A percentile compares a stretch with the other conserved stretches of the same genome.
These are phyloP conservation scores for Neosilurus hyrtlii DNA, from an alignment of 2,797 vertebrate genomes.

Conservation along the genomic window DNA sequence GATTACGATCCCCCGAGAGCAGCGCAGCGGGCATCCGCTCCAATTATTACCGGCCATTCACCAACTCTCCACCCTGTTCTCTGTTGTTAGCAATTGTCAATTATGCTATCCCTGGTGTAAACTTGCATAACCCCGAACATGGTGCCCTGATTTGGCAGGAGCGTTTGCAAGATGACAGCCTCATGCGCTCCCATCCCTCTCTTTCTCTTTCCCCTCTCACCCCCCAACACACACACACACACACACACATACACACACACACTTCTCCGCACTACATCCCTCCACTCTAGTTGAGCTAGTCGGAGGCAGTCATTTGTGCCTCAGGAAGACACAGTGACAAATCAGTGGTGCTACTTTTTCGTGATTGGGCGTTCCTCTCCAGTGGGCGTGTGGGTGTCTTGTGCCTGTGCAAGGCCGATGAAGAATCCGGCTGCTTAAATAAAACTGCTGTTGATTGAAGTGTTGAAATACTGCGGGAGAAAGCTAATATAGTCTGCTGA, in stretches of 20 bases:
- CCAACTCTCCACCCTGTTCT: conserved; percentile 79
- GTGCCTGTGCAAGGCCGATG: conserved; percentile 24
- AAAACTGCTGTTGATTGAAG: conserved; percentile 37
- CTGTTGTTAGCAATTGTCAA: conserved; percentile 83
- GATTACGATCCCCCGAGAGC: conserved; percentile 78
- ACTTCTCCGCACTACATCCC: conserved; percentile 42
- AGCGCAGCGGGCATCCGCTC: conserved; percentile 80
- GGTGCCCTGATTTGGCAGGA: conserved; percentile 79
- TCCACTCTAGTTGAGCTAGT: conserved; percentile 51
- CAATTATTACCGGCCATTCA: conserved; percentile 85
- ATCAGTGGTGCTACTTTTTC: conserved; percentile 44
- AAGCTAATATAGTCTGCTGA: conserved; percentile 19
- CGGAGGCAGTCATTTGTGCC: conserved; percentile 64
- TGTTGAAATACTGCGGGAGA: conserved; percentile 30
- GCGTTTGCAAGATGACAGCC: conserved; percentile 76
- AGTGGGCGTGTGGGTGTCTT: conserved; percentile 37
- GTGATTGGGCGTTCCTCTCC: conserved; percentile 36
- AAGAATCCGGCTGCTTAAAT: conserved; percentile 33
- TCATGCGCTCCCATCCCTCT: conserved; percentile 51
- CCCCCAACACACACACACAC: background rate
- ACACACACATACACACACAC: background rate
- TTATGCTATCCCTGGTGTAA: conserved; percentile 83
- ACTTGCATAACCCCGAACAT: conserved; percentile 78
- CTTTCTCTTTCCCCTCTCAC: conserved; percentile 15
- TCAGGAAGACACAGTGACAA: conserved; percentile 52